Evolutionary conservation across 92 coral and sea anemone species (phyloP), one percentile per base, ranked within the genome.

Genomic region (Paragorgia papillata): DNA sequence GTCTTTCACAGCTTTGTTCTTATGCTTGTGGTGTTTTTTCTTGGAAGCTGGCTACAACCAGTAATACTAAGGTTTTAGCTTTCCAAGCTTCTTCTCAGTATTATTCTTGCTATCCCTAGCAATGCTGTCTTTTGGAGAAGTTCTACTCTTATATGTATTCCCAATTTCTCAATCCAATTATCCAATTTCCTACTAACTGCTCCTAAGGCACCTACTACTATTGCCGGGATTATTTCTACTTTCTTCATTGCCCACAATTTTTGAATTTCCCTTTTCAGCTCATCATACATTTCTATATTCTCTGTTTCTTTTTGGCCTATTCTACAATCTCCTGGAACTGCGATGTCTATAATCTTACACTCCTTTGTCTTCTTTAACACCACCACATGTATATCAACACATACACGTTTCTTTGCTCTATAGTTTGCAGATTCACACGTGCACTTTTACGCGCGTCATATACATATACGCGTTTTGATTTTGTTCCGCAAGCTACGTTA

Each of bases 41-140:
- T 37, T 10, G 43, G 43, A 37, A 37, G 43, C 43, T 37, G 43
- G 43, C 43, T 37, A 37, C 43, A 37, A 37, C 43, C 10, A 37
- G 43, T 4, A 37, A 37, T 10, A 4, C 10, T 4, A 37, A 10
- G 43, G 43, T 37, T 79, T 78, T 51, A 79, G 66, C 53, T 64
- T 65, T 79, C 75, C 19, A 64, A 79, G 62, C 54, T 43, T 66
- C 59, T 74, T 25, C 80, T 56, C 59, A 57, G 53, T n/a, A 57
- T 74, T n/a, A 57, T 74, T 66, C 69, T 74, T 74, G 62, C 65
- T 77, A 48, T 77, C 31, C 82, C 74, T 58, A 76, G 63, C 73
- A 76, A 60, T 67, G 63, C 82, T 60, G 35, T 71, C 64, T 78
- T 62, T 63, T 67, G 75, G 57, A 67, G 53, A 54, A 64, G 46